Evolutionary conservation across 92 coral and sea anemone genomes (phyloP).

Genomic region (Umimayanthus kanabou): DNA sequence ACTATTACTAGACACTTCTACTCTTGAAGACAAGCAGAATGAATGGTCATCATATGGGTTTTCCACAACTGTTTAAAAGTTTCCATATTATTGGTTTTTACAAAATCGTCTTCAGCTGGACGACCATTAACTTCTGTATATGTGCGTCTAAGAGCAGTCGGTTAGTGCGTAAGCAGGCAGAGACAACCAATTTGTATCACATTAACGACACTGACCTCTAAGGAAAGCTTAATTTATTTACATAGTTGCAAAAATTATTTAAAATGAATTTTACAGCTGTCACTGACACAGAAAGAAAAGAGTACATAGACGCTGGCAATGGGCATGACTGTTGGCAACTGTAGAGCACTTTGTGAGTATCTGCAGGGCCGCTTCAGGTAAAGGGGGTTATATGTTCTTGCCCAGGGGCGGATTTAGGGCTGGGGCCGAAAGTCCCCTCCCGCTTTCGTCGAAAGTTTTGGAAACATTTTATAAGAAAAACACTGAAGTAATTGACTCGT

Average conservation of each 20-base stretch:
- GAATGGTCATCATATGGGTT: background rate
- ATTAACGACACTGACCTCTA: background rate
- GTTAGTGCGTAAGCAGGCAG: background rate
- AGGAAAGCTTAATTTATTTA: constrained; percentile 37
- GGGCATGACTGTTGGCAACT: background rate
- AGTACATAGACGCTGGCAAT: background rate
- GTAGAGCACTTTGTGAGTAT: background rate
- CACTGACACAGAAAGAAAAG: constrained; percentile 3
- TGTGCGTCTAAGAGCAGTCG: background rate
- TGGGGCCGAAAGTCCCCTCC: too few relatives aligned
- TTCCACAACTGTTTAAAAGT: background rate
- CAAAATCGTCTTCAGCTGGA: constrained; percentile 5
- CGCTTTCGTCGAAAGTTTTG: too few relatives aligned
- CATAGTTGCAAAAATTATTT: constrained; percentile 27
- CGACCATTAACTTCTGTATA: background rate
- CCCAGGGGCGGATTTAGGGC: too few relatives aligned
- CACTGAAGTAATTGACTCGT: too few relatives aligned
- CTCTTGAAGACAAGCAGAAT: background rate
- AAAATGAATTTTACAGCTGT: constrained; percentile 4
- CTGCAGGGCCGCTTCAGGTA: background rate
- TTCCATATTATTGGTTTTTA: constrained; percentile 2
- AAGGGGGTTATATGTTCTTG: background rate
- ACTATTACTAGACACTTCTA: background rate
- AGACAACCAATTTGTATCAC: constrained; percentile 24
- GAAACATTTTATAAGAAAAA: too few relatives aligned